Base-by-base conservation (phyloP, 2,888 invertebrate genomes). In the Pollenia labialis region DNA sequence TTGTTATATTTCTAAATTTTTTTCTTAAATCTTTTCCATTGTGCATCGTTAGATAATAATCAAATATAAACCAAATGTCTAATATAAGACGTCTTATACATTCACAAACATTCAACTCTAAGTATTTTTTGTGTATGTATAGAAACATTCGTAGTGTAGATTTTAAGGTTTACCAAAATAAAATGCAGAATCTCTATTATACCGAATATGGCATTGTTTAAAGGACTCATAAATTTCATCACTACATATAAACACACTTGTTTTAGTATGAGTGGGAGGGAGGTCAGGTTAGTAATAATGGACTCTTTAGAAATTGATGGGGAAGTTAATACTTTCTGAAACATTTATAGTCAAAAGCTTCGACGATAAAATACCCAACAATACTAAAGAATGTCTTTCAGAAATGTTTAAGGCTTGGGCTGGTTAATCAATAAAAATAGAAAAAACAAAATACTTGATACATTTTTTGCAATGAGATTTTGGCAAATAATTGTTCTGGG, bases 61-160 rank as follows among this genome's bases (percentile, higher is more conserved):
- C 32, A 6, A 32, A 6, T 32, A 6, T 6, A 32, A 32, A 32
- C 6, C 6, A 32, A 32, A 4, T 32, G 23, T 23, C 23, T 32
- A n/a, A 60, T n/a, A 76, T 46, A 40, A 54, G 66, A 23, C 56
- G 48, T 44, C 44, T 75, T 12, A 23, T 4, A 56, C n/a, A 54
- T 14, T 32, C 16, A n/a, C n/a, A 3, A 10, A 14, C 12, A 48
- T 2, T 32, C 2, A 18, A 50, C 60, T 60, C 23, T 94, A 92
- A 72, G 9, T 58, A 18, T 32, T n/a, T 14, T 14, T 18, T 8
- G 10, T 10, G 32, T 48, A 64, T 18, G 18, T 42, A 64, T 23
- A 68, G 4, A 48, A 32, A 69, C 16, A 46, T 46, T 23, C 16
- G 9, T 52, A n/a, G 0, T 14, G 44, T 46, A 10, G 8, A 23